Evolutionary conservation across 2,888 invertebrate genomes (phyloP), one percentile per base, ranked within the genome.

Genomic region (Sinotaia quadrata): DNA sequence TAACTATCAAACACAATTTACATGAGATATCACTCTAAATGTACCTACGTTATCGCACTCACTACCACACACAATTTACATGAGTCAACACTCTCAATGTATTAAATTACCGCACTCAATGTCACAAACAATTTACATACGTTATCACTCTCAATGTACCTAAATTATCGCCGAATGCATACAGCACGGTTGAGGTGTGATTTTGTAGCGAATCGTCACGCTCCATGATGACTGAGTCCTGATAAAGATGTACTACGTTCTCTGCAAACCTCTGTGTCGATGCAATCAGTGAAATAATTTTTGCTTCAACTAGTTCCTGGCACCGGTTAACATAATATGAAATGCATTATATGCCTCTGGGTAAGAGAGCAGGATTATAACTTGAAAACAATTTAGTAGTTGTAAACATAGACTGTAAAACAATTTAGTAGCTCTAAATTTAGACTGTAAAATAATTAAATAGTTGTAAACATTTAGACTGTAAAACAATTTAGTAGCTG

Each of bases 301-400:
- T 72, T 36, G 68, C 68, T 36, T 79, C 78, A 12, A 79, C 74
- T 21, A 78, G 70, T 10, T 68, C 74, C 82, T 82, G 68, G 29
- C 33, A 21, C 37, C n/a, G 15, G 18, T 12, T 12, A 18, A 4
- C 8, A 36, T 7, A 1, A 60, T 21, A 7, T 47, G 2, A 5
- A 63, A 4, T 18, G 31, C 27, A 12, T 33, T 12, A 5, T 27
- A 2, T 18, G 1, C 4, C 54, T 10, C 33, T 29, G 29, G 1
- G 21, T 21, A 57, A n/a, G n/a, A 12, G 21, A 1, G 51, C 10
- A 49, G 2, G 8, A 27, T 24, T 41, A 44, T n/a, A n/a, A n/a
- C n/a, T n/a, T n/a, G n/a, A n/a, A n/a, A n/a, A n/a, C n/a, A n/a
- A n/a, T n/a, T n/a, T 21, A 34, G 1, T 37, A 59, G 8, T n/a